These are phyloP conservation scores for Ophion costatus DNA, from an alignment of 2,888 invertebrate species.

Conservation along the genomic window DNA sequence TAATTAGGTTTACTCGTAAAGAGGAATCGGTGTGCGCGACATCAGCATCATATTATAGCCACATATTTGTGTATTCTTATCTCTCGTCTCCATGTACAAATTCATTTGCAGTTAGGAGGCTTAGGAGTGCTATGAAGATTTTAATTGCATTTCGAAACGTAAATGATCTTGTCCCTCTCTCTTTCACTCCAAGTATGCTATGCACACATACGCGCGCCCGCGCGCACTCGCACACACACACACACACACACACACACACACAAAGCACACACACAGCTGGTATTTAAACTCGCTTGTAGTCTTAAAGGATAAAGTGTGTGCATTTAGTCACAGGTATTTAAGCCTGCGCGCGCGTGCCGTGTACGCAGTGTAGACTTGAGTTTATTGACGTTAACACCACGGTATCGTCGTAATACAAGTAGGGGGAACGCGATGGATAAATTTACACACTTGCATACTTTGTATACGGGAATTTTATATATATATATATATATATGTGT, in stretches of 20 bases:
- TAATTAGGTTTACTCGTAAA: conserved; percentile 6
- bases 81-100: background rate
- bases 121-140: conserved; percentile 42
- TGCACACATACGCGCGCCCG: background rate
- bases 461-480: background rate
- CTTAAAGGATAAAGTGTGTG: conserved; percentile 36
- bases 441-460: conserved; percentile 29
- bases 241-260: background rate
- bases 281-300: conserved; percentile 30
- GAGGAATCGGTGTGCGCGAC: background rate
- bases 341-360: conserved; percentile 49
- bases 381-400: conserved; percentile 64
- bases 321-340: conserved; percentile 63
- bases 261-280: background rate
- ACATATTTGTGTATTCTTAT: background rate
- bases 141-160: conserved; percentile 52
- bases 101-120: conserved; percentile 1
- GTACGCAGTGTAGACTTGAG: conserved; percentile 64
- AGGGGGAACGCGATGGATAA: conserved; percentile 30
- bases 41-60: conserved; percentile 2
- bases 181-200: background rate
- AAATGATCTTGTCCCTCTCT: background rate
- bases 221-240: too few relatives aligned
- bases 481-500: conserved; percentile 5
- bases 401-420: conserved; percentile 62